Evolutionary conservation across 2,113 vertebrate genomes (phyloP), one percentile per base, ranked within the genome.

Genomic region (Psittacula cyanocephala): DNA sequence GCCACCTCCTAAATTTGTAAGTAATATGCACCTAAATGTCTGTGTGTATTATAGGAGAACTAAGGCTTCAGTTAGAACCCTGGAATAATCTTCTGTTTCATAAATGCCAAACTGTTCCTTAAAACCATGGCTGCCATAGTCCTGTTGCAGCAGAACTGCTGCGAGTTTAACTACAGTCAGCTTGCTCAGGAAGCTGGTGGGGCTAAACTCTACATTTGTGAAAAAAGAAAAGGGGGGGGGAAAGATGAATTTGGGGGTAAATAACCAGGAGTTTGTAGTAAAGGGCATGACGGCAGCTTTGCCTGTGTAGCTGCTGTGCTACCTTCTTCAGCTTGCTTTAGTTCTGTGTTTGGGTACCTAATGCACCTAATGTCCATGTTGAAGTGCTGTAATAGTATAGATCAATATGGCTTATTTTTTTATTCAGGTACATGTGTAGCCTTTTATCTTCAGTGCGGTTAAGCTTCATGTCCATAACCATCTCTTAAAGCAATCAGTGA

Each of bases 1-100:
- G 84, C 99, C 99, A 9, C 98, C 98, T 14, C 99, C 99, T 10
- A 99, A 99, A 93, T 99, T 99, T 95, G 99, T 99, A 97, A 99
- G 99, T 99, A 62, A 49, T 18, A 2, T 2, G 25, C 41, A 11
- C 50, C 14, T 65, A 7, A 59, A 43, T 46, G 37, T 71, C 4
- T 33, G 6, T 57, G 0, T 63, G 31, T 52, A 3, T 59, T 59
- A 4, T 3, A 7, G 69, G 27, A 59, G 72, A 71, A 3, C 7
- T 50, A 10, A 67, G 17, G 43, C 62, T 84, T 88, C 22, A 6
- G 31, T 0, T 87, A 62, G 27, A 86, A 11, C 1, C 0, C 18
- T 59, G 57, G 24, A 39, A 41, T 76, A 7, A 35, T 53, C 10
- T 67, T 29, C 7, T 59, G 3, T 44, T 65, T 50, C 33, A 7